phyloP scores from a whole-genome alignment of 2,888 invertebrate genomes.

The Therioaphis trifolii region DNA sequence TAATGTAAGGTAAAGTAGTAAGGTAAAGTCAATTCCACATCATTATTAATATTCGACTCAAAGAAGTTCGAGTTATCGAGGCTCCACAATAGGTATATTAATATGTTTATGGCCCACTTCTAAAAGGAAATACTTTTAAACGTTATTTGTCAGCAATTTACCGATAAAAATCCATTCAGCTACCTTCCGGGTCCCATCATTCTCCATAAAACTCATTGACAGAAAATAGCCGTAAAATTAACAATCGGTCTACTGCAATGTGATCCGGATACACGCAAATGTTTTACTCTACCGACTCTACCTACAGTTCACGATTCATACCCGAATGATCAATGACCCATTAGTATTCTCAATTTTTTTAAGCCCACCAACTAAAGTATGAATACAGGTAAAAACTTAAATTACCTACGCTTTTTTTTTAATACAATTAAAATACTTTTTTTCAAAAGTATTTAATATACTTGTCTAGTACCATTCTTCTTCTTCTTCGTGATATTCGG shows the following conservation, averaged over 20 bases:
- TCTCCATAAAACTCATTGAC: neutral
- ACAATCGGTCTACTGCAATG: neutral
- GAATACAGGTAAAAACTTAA: constrained; percentile 4
- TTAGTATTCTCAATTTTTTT: constrained; percentile 28
- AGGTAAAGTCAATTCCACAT: no score
- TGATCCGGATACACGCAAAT: constrained; percentile 12
- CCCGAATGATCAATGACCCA: constrained; percentile 37
- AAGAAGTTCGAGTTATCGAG: no score
- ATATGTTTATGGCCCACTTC: no score
- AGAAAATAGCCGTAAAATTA: constrained; percentile 36
- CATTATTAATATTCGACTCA: no score
- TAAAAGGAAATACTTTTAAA: no score
- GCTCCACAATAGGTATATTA: no score
- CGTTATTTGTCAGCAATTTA: neutral
- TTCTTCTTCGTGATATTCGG: no score
- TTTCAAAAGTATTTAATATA: no score
- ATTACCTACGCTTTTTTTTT: no score
- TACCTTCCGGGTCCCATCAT: neutral
- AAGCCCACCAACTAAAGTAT: neutral
- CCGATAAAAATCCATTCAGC: neutral
- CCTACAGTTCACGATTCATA: neutral
- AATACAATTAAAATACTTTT: no score
- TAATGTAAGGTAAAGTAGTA: no score
- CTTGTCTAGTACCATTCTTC: no score
- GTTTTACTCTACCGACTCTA: constrained; percentile 1